A percentile compares a stretch with the other conserved stretches of the same genome.
Conservation (phyloP, 1,140 invertebrate species). For the Aphis craccivora region DNA sequence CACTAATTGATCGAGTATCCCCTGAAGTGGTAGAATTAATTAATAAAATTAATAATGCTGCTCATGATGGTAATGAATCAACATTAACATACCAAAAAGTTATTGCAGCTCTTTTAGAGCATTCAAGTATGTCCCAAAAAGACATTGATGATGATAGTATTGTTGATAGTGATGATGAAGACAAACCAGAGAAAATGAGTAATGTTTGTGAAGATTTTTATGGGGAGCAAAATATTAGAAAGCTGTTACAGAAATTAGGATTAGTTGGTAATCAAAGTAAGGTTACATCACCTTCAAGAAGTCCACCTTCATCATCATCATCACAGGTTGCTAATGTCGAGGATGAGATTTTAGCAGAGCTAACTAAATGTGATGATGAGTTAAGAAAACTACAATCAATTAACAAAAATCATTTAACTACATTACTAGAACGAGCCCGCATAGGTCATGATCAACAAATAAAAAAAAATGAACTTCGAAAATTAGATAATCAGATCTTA, state of each 20-base stretch:
- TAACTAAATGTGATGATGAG: slow-evolving; percentile 85
- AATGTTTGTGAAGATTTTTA: slow-evolving; percentile 61
- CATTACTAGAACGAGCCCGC: slow-evolving; percentile 69
- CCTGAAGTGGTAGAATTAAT: background rate
- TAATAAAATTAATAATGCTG: slow-evolving; percentile 34
- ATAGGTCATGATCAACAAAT: slow-evolving; percentile 75
- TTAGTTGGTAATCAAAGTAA: slow-evolving; percentile 65
- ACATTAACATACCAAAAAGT: slow-evolving; percentile 89
- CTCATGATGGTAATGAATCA: slow-evolving; percentile 70
- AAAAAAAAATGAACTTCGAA: slow-evolving; percentile 73
- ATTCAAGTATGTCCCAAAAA: slow-evolving; percentile 70
- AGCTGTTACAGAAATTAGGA: slow-evolving; percentile 61
- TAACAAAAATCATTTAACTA: slow-evolving; percentile 73
- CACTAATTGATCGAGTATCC: background rate
- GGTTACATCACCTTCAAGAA: slow-evolving; percentile 34
- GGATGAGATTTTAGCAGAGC: slow-evolving; percentile 85
- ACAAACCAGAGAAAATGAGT: slow-evolving; percentile 60
- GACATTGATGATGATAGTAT: slow-evolving; percentile 63
- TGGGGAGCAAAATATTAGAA: slow-evolving; percentile 32
- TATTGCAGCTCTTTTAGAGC: slow-evolving; percentile 88
- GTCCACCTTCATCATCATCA: background rate
- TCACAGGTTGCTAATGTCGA: slow-evolving; percentile 63
- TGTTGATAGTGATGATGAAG: slow-evolving; percentile 60
- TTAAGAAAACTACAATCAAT: slow-evolving; percentile 74
- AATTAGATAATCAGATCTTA: slow-evolving; percentile 68